Evolutionary conservation across 2,888 invertebrate species (phyloP).

Genomic region (Chymomyza caudatula): DNA sequence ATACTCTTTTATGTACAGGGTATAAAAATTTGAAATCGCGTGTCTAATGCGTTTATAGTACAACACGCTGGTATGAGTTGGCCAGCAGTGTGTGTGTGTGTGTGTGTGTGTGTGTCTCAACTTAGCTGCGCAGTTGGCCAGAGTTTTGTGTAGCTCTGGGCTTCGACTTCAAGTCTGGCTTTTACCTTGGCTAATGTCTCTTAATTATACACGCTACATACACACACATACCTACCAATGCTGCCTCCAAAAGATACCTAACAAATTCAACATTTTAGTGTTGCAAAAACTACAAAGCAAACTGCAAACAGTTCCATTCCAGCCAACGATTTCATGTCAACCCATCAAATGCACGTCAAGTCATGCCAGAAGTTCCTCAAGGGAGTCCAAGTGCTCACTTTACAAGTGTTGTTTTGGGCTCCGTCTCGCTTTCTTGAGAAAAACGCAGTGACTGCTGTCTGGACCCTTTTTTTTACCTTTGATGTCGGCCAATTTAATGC

Average conservation of each 20-base stretch:
- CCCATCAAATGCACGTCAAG: constrained; percentile 67
- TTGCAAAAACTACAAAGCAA: not conserved
- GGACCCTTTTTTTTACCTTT: not conserved
- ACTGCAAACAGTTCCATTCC: not conserved
- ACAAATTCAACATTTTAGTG: constrained; percentile 14
- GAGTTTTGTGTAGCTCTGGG: not conserved
- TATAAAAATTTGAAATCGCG: constrained; percentile 55
- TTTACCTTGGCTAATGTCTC: constrained; percentile 58
- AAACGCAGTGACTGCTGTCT: not conserved
- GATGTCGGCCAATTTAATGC: constrained; percentile 60
- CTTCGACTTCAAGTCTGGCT: constrained; percentile 22
- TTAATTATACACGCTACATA: constrained; percentile 56
- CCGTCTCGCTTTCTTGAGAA: not conserved
- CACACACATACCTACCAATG: not conserved
- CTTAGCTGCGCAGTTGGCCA: not conserved
- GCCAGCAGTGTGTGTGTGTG: not conserved
- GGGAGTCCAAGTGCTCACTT: not conserved
- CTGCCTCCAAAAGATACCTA: not conserved
- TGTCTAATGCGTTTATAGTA: constrained; percentile 54
- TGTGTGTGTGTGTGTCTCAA: not conserved
- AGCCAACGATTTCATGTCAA: constrained; percentile 29
- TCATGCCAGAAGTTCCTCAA: not conserved
- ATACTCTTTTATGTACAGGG: too few species aligned
- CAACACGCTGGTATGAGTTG: not conserved
- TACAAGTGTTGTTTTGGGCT: not conserved